Base-by-base conservation (phyloP, 2,113 vertebrate species). In the Pavo muticus region DNA sequence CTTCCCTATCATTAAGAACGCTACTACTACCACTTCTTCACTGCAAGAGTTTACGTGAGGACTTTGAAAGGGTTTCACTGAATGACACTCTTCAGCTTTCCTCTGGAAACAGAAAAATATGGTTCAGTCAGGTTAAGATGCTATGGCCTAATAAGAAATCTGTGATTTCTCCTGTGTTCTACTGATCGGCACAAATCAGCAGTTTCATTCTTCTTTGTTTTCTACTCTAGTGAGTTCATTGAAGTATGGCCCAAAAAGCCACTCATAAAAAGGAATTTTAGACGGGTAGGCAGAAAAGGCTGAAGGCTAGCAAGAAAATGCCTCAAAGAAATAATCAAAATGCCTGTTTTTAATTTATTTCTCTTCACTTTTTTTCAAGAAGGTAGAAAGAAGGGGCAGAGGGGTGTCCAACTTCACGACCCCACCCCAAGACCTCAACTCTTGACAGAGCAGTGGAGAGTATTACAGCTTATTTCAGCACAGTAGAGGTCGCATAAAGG, bases 31-130 rank as follows among this genome's bases (percentile, higher is more conserved):
- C 19, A 14, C 30, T 45, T 86, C 76, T 82, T 86, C 67, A 39
- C 17, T 64, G 61, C 61, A 86, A 70, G 60, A 94, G 78, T 88
- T 95, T 82, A 94, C 57, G 75, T n/a, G 48, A 76, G 89, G 92
- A 95, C 95, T 86, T 89, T 93, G 94, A 95, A 94, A 87, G 42
- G 75, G 77, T 94, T 95, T 95, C 85, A 96, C 65, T 14, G 30
- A 88, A 91, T 57, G 81, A 88, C 90, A 92, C 10, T 86, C 74
- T 88, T 40, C 67, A 88, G 83, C 67, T 79, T 93, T 91, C 89
- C 61, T 92, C 87, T 88, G 92, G 69, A 74, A 0, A 29, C 40
- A 72, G 61, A 90, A 94, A 94, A 91, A 93, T 5, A 54, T 72
- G 42, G 87, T 91, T 93, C 85, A 92, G 88, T 50, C 83, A 88